A percentile compares a stretch with the other conserved stretches of the same genome.
Evolutionary conservation across 2,113 vertebrate genomes (phyloP).

Genomic region (Antennarius striatus): DNA sequence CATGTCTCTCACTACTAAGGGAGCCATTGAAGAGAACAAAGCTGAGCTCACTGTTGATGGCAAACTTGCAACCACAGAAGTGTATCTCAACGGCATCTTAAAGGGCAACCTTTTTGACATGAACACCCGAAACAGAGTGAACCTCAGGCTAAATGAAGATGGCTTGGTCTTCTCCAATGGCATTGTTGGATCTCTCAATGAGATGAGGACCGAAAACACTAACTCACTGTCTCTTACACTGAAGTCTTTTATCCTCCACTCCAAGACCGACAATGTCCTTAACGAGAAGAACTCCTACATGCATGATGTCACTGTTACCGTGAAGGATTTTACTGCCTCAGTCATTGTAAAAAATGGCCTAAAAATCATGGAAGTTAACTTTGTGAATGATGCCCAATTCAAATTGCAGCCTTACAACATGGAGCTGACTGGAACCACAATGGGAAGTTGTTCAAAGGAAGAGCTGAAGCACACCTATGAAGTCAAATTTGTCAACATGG

Average conservation of each 20-base stretch:
- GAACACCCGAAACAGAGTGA: slow-evolving; percentile 84
- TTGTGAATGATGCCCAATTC: slow-evolving; percentile 82
- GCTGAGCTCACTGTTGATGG: slow-evolving; percentile 84
- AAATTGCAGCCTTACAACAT: slow-evolving; percentile 82
- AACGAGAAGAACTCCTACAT: slow-evolving; percentile 84
- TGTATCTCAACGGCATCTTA: slow-evolving; percentile 78
- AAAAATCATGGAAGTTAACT: slow-evolving; percentile 78
- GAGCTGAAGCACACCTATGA: slow-evolving; percentile 85
- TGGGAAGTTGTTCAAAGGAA: slow-evolving; percentile 79
- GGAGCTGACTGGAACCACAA: slow-evolving; percentile 82
- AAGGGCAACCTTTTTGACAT: slow-evolving; percentile 80
- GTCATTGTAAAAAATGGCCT: slow-evolving; percentile 81
- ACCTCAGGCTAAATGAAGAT: slow-evolving; percentile 83
- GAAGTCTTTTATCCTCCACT: slow-evolving; percentile 77
- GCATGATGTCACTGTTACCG: slow-evolving; percentile 83
- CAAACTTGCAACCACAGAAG: slow-evolving; percentile 79
- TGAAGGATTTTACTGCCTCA: slow-evolving; percentile 76
- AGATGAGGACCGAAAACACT: slow-evolving; percentile 82
- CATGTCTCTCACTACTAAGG: slow-evolving; percentile 82
- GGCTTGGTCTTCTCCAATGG: slow-evolving; percentile 84
- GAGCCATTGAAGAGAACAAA: slow-evolving; percentile 80
- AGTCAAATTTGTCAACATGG: slow-evolving; percentile 78
- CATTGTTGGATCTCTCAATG: slow-evolving; percentile 83
- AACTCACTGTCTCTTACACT: slow-evolving; percentile 82
- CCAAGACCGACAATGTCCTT: slow-evolving; percentile 85